A percentile compares a stretch with the other conserved stretches of the same genome.
Evolutionary conservation across 2,113 vertebrate species (phyloP).

Genomic region (Planiliza haematocheilus): DNA sequence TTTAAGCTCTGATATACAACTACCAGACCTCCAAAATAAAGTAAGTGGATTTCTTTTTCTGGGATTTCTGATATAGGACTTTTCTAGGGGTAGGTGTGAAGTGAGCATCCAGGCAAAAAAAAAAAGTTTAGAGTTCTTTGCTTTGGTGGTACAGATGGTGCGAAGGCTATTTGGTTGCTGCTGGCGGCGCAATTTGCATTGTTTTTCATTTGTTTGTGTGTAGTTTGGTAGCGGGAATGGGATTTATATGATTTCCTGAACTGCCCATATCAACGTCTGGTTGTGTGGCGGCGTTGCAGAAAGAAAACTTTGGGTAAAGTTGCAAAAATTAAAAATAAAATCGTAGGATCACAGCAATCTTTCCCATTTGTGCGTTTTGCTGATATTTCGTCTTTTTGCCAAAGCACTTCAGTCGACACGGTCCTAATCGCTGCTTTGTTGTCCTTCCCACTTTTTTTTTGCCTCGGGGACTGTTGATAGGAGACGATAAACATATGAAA

Average conservation of each 20-base stretch:
- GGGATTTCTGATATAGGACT: conserved; percentile 19
- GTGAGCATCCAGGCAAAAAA: conserved; percentile 15
- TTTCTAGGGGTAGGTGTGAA: conserved; percentile 13
- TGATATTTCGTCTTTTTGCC: conserved; percentile 25
- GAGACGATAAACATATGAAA: conserved; percentile 69
- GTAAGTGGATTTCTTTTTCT: conserved; percentile 75
- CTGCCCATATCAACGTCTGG: too few relatives aligned
- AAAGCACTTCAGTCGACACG: conserved; percentile 41
- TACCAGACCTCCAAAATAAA: conserved; percentile 80
- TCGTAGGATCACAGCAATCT: conserved; percentile 26
- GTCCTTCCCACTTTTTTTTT: conserved; percentile 54
- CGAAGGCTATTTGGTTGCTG: conserved; percentile 16
- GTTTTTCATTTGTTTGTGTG: not conserved
- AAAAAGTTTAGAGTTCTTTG: conserved; percentile 36
- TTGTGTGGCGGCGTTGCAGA: conserved; percentile 6
- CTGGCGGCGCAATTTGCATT: not conserved
- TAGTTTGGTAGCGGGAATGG: not conserved
- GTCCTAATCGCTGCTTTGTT: conserved; percentile 65
- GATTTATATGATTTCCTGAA: conserved; percentile 23
- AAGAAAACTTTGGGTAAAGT: conserved; percentile 35
- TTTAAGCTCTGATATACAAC: conserved; percentile 73
- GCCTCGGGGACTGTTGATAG: conserved; percentile 62
- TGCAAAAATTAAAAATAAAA: conserved; percentile 11
- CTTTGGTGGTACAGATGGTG: conserved; percentile 6
- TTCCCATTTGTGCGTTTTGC: conserved; percentile 44